Percentiles rank a stretch among this genome's conserved stretches.
These are phyloP conservation scores for Teinopalpus imperialis DNA, from an alignment of 2,888 invertebrate species.

Conservation along the genomic window DNA sequence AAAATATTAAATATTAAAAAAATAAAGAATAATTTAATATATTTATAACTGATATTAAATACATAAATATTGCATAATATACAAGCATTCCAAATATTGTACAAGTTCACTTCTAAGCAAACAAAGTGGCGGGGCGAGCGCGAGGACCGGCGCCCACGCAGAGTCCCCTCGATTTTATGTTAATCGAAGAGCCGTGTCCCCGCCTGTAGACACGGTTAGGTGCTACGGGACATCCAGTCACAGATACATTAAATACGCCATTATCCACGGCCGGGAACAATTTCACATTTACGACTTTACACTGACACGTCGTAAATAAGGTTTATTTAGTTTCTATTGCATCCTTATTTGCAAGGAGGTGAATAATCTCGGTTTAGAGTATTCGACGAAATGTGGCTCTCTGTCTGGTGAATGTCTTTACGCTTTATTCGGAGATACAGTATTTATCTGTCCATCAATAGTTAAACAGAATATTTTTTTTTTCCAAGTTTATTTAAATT, in stretches of 20 bases:
- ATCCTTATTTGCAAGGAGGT: conserved; percentile 57
- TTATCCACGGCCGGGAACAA: conserved; percentile 64
- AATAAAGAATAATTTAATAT: too few relatives aligned
- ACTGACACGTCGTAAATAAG: conserved; percentile 68
- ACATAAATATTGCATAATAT: neutral
- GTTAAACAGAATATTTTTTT: too few relatives aligned
- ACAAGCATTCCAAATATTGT: conserved; percentile 10
- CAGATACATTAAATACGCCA: conserved; percentile 63
- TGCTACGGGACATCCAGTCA: conserved; percentile 51
- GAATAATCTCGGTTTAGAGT: conserved; percentile 28
- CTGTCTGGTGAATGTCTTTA: too few relatives aligned
- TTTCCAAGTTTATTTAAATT: too few relatives aligned
- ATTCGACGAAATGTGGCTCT: neutral
- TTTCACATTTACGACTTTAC: conserved; percentile 73
- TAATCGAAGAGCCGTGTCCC: conserved; percentile 80
- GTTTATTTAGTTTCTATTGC: conserved; percentile 64
- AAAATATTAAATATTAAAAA: too few relatives aligned
- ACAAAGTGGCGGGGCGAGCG: conserved; percentile 28
- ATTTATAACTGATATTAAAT: too few relatives aligned
- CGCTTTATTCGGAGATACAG: too few relatives aligned
- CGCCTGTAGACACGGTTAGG: conserved; percentile 53
- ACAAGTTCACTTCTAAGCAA: conserved; percentile 19
- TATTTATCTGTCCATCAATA: too few relatives aligned
- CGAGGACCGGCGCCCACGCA: conserved; percentile 67
- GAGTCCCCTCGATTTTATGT: conserved; percentile 72